These are phyloP conservation scores for Tenrec ecaudatus DNA, from an alignment of 2,113 vertebrate genomes.

Conservation along the genomic window DNA sequence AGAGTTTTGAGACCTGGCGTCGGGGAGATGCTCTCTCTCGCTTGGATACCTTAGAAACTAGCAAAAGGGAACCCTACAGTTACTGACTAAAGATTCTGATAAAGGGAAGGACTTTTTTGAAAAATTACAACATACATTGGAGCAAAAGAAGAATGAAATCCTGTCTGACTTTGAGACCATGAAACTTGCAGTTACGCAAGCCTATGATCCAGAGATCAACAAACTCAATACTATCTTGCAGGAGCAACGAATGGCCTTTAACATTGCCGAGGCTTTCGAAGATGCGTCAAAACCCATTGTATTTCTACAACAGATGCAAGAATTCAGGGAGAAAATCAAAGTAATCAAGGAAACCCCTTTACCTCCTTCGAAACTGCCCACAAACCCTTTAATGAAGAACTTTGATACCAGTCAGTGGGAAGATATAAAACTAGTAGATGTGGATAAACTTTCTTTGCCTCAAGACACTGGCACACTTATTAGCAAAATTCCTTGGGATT, in stretches of 20 bases:
- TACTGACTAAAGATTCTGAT: conserved; percentile 93
- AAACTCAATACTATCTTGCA: conserved; percentile 93
- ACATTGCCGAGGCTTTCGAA: conserved; percentile 93
- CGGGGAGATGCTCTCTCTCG: conserved; percentile 91
- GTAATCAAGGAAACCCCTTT: conserved; percentile 92
- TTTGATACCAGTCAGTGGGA: conserved; percentile 97
- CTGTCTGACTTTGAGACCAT: conserved; percentile 96
- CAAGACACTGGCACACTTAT: conserved; percentile 88
- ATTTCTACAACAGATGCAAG: conserved; percentile 96
- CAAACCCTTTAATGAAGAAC: conserved; percentile 89
- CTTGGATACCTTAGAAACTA: conserved; percentile 92
- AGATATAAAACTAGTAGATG: conserved; percentile 91
- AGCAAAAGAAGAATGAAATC: conserved; percentile 95
- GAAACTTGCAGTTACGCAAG: conserved; percentile 95
- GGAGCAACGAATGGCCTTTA: conserved; percentile 92
- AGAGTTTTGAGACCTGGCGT: conserved; percentile 91
- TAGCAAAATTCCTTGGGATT: conserved; percentile 78
- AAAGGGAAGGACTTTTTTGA: conserved; percentile 95
- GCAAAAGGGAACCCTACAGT: conserved; percentile 93
- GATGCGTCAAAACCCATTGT: conserved; percentile 92
- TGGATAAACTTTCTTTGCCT: conserved; percentile 94
- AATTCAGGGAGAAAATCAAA: conserved; percentile 94
- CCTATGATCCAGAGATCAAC: conserved; percentile 95
- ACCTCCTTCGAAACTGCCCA: conserved; percentile 88
- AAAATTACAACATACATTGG: conserved; percentile 91